These are phyloP conservation scores for Tiaroga cobitis DNA, from an alignment of 2,797 vertebrate species.

Conservation along the genomic window DNA sequence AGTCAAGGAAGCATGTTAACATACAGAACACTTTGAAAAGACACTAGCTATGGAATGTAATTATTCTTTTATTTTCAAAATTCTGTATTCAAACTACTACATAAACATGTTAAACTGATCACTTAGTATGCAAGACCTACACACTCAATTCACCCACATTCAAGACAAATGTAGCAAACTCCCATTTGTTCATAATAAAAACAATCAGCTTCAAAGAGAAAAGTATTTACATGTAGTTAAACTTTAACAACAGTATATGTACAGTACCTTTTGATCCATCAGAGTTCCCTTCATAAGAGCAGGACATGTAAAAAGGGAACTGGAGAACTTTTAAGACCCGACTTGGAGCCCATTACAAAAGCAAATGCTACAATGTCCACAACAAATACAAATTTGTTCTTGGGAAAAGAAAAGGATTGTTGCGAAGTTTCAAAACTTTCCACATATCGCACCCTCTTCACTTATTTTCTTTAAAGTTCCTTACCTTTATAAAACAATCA, in stretches of 20 bases:
- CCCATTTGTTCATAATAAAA: constrained; percentile 73
- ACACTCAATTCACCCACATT: constrained; percentile 65
- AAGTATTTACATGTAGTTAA: constrained; percentile 77
- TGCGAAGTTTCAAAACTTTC: not conserved
- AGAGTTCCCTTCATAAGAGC: constrained; percentile 49
- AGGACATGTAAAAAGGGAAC: constrained; percentile 43
- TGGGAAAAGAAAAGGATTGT: not conserved
- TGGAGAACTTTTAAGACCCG: constrained; percentile 33
- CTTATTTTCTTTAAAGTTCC: not conserved
- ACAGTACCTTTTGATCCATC: constrained; percentile 66
- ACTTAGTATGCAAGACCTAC: constrained; percentile 8
- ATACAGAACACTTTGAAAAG: not conserved
- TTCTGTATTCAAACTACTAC: constrained; percentile 67
- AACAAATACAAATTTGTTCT: constrained; percentile 43
- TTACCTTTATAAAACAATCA: not conserved
- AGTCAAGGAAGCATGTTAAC: not conserved
- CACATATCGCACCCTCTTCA: not conserved
- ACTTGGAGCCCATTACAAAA: constrained; percentile 8
- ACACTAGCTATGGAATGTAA: not conserved
- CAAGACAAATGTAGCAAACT: constrained; percentile 56
- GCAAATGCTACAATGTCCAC: constrained; percentile 5
- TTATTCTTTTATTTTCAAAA: constrained; percentile 66
- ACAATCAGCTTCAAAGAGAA: constrained; percentile 63
- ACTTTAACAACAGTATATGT: constrained; percentile 72
- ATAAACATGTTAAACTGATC: constrained; percentile 63